Evolutionary conservation across 2,113 vertebrate genomes (phyloP).

Genomic region (Tor tambroides): DNA sequence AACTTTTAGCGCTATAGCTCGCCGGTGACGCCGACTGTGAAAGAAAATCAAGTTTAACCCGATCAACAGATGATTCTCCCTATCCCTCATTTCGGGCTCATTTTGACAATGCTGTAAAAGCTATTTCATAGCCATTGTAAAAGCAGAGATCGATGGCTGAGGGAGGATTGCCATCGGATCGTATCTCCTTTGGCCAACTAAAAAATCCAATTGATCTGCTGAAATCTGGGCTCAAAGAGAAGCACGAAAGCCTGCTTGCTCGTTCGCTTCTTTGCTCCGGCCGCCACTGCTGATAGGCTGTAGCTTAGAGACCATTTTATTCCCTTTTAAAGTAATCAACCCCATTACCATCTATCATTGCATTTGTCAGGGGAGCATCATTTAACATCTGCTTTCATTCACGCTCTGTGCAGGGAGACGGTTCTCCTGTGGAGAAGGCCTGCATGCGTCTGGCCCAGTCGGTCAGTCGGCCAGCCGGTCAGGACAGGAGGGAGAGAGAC

Average conservation of each 20-base stretch:
- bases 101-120: constrained; percentile 51
- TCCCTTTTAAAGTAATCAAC: constrained; percentile 63
- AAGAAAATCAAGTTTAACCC: constrained; percentile 53
- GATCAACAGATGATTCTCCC: constrained; percentile 43
- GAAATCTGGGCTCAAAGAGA: constrained; percentile 23
- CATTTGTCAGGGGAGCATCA: constrained; percentile 58
- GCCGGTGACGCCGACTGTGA: background rate
- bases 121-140: constrained; percentile 50
- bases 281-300: constrained; percentile 22
- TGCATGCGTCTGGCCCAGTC: background rate
- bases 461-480: background rate
- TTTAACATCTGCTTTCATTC: constrained; percentile 59
- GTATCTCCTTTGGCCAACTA: constrained; percentile 37
- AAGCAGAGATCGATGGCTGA: constrained; percentile 32
- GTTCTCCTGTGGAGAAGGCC: background rate
- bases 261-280: background rate
- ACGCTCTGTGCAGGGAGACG: constrained; percentile 31
- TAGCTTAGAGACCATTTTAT: constrained; percentile 55
- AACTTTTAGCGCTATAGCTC: constrained; percentile 6
- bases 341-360: constrained; percentile 63
- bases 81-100: constrained; percentile 43
- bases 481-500: background rate
- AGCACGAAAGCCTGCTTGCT: background rate
- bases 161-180: constrained; percentile 35
- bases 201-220: constrained; percentile 52